Evolutionary conservation across 2,113 vertebrate species (phyloP).

Genomic region (Lamprotornis superbus): DNA sequence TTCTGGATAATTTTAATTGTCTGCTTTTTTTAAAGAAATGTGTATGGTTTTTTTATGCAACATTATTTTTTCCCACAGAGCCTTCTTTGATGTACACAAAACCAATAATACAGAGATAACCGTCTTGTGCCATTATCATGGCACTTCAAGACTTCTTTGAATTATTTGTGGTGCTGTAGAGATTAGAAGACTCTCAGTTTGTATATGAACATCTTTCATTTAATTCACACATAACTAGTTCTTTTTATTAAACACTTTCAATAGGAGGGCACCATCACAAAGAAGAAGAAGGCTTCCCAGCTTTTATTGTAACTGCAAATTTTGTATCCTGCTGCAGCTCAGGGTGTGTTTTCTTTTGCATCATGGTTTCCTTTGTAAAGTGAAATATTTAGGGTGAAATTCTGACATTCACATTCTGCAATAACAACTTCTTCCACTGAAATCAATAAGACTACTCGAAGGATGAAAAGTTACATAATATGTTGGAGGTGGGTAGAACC

Average conservation of each 20-base stretch:
- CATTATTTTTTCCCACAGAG: neutral
- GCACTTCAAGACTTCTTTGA: slow-evolving; percentile 41
- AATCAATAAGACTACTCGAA: neutral
- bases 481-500: neutral
- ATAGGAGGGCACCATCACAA: neutral
- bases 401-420: neutral
- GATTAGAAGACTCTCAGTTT: neutral
- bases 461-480: neutral
- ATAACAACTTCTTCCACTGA: neutral
- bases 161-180: neutral
- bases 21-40: neutral
- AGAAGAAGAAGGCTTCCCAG: neutral
- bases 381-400: slow-evolving; percentile 9
- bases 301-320: neutral
- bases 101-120: slow-evolving; percentile 23
- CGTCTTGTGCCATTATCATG: slow-evolving; percentile 1
- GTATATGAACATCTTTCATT: neutral
- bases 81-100: slow-evolving; percentile 37
- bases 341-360: neutral
- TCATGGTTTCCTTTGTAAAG: neutral
- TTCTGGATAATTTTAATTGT: slow-evolving; percentile 17
- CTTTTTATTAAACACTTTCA: slow-evolving; percentile 19
- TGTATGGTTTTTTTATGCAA: neutral
- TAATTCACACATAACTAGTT: neutral
- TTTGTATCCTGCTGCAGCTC: neutral